Conservation (phyloP, 64 coral and sea anemone species). For the Astreopora myriophthalma region DNA sequence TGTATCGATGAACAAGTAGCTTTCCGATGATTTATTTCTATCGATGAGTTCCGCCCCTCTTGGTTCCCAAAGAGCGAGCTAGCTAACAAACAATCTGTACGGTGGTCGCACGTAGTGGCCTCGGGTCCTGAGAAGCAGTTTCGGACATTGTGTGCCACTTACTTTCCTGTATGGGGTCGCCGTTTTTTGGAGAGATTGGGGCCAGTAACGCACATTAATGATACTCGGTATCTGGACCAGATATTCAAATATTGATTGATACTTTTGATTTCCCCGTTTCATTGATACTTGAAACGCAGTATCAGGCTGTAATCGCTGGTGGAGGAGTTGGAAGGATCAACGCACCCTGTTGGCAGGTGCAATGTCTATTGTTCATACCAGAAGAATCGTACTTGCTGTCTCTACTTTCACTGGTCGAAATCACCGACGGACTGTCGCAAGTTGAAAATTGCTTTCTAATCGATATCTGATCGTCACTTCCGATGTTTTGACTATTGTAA, state of each 20-base stretch:
- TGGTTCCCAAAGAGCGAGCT: too few relatives aligned
- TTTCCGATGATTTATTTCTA: too few relatives aligned
- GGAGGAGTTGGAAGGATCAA: neutral
- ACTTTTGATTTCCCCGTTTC: neutral
- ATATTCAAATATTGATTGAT: neutral
- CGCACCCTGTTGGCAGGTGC: conserved; percentile 6
- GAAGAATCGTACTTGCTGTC: conserved; percentile 32
- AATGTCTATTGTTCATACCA: neutral
- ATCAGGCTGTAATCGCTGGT: neutral
- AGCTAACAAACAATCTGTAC: too few relatives aligned
- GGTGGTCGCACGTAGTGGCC: too few relatives aligned
- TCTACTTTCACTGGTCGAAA: conserved; percentile 73
- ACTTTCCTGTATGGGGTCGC: too few relatives aligned
- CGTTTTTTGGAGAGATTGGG: too few relatives aligned
- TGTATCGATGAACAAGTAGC: too few relatives aligned
- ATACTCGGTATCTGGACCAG: neutral
- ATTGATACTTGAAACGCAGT: too few relatives aligned
- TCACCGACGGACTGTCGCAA: conserved; percentile 78
- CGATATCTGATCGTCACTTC: conserved; percentile 70
- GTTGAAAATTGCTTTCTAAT: conserved; percentile 70
- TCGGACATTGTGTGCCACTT: too few relatives aligned
- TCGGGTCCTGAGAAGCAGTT: too few relatives aligned
- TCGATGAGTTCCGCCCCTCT: too few relatives aligned
- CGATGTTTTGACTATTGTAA: conserved; percentile 87
- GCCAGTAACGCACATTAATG: neutral